Base-by-base conservation (phyloP, 2,797 vertebrate genomes). In the Chaunax sp. region DNA sequence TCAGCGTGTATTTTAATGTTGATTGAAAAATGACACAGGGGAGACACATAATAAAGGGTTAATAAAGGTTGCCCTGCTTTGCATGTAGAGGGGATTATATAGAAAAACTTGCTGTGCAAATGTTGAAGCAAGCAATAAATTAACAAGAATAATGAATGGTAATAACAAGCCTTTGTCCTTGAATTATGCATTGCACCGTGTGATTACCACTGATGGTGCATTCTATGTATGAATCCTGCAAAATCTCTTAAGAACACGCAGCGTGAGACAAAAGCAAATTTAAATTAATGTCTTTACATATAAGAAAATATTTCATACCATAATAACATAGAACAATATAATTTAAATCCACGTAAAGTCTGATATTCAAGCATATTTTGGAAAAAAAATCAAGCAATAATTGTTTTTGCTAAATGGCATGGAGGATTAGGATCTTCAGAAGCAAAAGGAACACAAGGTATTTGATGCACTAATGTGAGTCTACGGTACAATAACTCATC, bases 111-210 rank as follows among this genome's bases (percentile, higher is more conserved):
- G 38, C 57, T 62, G 61, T 60, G 69, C 52, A 75, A 79, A 81
- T 77, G 64, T 72, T 80, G 69, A 88, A 78, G 57, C 78, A 66
- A 81, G 69, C 61, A 78, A 85, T 80, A 81, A 72, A 83, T 88
- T 71, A 84, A 65, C 50, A 81, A 35, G 65, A 82, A 87, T 77
- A 86, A 87, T 79, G 78, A 83, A 82, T 78, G 9, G 22, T 68
- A 50, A 86, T 81, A 81, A 72, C 59, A 72, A 72, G 70, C 26
- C 51, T 73, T 83, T 85, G 70, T 82, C 77, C 72, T 82, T 82
- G 81, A 83, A 87, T 87, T 81, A 85, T 82, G 64, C 66, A 83
- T 73, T 62, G 72, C 52, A 52, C 46, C 69, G 65, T 62, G 72
- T 81, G 64, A 80, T 87, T 82, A 77, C 73, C 46, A 74, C 43